Evolutionary conservation across 1,140 invertebrate species (phyloP), one percentile per base, ranked within the genome.

Genomic region (Drosophila nikananu): DNA sequence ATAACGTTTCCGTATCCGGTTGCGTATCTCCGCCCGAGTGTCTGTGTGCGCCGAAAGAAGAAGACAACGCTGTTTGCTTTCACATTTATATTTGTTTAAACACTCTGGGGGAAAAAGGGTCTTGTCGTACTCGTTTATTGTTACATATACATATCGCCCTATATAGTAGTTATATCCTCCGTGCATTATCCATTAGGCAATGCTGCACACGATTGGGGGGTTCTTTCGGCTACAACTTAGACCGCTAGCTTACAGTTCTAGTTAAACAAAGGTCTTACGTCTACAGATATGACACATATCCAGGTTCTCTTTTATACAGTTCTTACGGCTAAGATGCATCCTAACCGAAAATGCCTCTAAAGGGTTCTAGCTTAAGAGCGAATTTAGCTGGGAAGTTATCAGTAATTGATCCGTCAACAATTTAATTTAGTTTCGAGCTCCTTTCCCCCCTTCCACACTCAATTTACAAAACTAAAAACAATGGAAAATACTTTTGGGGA

Each of bases 31-130:
- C 10, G 6, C 10, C 27, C 3, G n/a, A 27, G 32, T 37, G 37
- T 61, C 44, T 30, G 48, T 25, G 49, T 39, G 35, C 37, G 57
- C 30, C 46, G 17, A 19, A 76, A 58, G 32, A 67, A 81, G 39
- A 68, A 54, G 77, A 67, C 59, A 86, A 52, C 67, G 62, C 30
- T 39, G 27, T 71, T 89, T 61, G 67, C 55, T 80, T 86, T 83
- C 84, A 86, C 83, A 89, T 89, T 86, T 89, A 86, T 86, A 87
- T 83, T 83, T 79, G 65, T 71, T 87, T 80, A 83, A 86, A 86
- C 83, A 86, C 80, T 87, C 84, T 73, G 66, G 86, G 86, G 54
- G 51, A 46, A 68, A 57, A 81, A 25, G 75, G 54, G 42, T 58
- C 59, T 70, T 51, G 74, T 60, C 57, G 41, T 70, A 60, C 32